Conservation (phyloP, 2,888 invertebrate genomes). For the Dolichopus griseipennis region DNA sequence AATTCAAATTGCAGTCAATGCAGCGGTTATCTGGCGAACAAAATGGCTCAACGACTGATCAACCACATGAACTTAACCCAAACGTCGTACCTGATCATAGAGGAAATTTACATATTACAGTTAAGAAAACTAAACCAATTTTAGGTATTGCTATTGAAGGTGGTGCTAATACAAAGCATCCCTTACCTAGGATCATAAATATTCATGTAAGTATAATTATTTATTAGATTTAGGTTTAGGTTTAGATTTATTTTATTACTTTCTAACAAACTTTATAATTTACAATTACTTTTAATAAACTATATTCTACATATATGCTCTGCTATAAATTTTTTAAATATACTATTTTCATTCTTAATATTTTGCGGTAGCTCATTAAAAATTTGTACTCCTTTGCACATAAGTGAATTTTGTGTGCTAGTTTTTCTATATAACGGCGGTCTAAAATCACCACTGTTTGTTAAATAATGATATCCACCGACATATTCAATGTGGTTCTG, state of each 20-base stretch:
- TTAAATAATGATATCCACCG: no score
- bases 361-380: no score
- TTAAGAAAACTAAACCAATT: slow-evolving; percentile 88
- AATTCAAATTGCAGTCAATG: slow-evolving; percentile 52
- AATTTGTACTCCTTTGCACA: no score
- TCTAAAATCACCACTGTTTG: no score
- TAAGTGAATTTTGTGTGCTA: no score
- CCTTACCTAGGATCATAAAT: slow-evolving; percentile 88
- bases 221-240: neutral
- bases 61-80: slow-evolving; percentile 48
- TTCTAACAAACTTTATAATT: no score
- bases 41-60: slow-evolving; percentile 47
- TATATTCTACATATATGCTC: no score
- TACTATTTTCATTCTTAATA: no score
- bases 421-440: no score
- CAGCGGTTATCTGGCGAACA: slow-evolving; percentile 59
- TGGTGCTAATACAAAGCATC: slow-evolving; percentile 91
- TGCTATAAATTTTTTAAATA: no score
- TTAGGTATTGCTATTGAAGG: slow-evolving; percentile 96
- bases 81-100: slow-evolving; percentile 75
- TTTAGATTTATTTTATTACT: neutral
- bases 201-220: slow-evolving; percentile 88
- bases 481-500: no score
- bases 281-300: no score
- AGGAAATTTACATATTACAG: slow-evolving; percentile 78